Base-by-base conservation (phyloP, 2,113 vertebrate species). In the Clarias macrocephalus region DNA sequence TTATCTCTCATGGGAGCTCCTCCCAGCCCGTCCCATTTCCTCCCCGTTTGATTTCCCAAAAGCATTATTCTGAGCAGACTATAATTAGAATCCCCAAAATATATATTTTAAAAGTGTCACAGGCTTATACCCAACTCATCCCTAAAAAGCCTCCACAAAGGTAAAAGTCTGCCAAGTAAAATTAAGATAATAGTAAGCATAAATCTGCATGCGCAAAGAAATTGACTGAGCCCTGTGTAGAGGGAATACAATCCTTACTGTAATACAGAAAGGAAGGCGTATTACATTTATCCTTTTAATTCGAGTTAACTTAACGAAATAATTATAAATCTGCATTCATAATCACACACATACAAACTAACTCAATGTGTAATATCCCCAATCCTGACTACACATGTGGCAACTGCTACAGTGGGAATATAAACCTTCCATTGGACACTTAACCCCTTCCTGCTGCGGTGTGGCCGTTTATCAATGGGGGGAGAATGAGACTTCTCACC, bases 391-490 rank as follows among this genome's bases (percentile, higher is more conserved):
- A 21, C 77, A 85, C n/a, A 48, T 80, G 66, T 52, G 87, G 85
- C 80, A 56, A 81, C 33, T 15, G 52, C 81, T 70, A 37, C n/a
- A 23, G 33, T 88, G 81, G 63, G 88, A 89, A 91, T 88, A 91
- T 88, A 85, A 72, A 75, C 89, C 92, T 93, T 60, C 90, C 90
- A 88, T 91, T 83, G 82, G 90, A 93, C 92, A 89, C 92, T 94
- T 94, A 94, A 94, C 93, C 91, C 93, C 93, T 94, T 94, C 92
- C 91, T 63, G 76, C 66, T 86, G 80, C 87, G 90, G 92, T 90
- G 85, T 87, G 85, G 91, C 93, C 91, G 88, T 93, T 91, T 89
- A 85, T 93, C 92, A 91, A 91, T 89, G 93, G 92, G 93, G 93
- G 94, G 91, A 90, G 85, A 90, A 91, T 77, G 63, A 79, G 84